These are phyloP conservation scores for Archaeoteleia sp. DNA, from an alignment of 2,888 invertebrate species.

Conservation along the genomic window DNA sequence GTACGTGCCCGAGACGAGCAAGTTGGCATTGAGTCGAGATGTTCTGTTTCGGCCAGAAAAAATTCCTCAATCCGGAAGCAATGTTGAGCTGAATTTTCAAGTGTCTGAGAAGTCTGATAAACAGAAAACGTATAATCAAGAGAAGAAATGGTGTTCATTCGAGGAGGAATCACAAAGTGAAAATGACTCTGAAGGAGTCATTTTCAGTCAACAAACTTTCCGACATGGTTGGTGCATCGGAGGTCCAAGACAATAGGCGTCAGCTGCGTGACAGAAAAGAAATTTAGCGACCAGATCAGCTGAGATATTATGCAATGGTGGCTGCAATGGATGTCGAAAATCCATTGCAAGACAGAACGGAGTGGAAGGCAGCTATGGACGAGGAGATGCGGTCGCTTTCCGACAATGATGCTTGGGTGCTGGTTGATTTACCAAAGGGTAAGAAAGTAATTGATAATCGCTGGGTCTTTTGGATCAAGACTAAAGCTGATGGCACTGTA, in stretches of 20 bases:
- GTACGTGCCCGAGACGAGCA: slow-evolving; percentile 4
- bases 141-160: background rate
- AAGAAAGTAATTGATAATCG: slow-evolving; percentile 16
- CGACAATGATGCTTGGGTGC: slow-evolving; percentile 59
- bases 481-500: slow-evolving; percentile 6
- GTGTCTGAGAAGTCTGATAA: background rate
- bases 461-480: slow-evolving; percentile 11
- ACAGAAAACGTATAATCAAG: background rate
- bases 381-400: slow-evolving; percentile 58
- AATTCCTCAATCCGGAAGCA: background rate
- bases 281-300: no score
- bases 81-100: background rate
- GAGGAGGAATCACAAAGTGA: no score
- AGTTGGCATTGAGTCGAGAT: slow-evolving; percentile 30
- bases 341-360: slow-evolving; percentile 28
- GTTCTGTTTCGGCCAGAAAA: slow-evolving; percentile 23
- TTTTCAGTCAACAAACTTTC: no score
- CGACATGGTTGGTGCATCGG: no score
- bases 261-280: no score
- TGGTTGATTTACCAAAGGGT: no score
- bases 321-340: background rate
- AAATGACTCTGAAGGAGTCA: no score
- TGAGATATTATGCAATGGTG: background rate
- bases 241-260: no score
- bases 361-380: slow-evolving; percentile 57